Conservation (phyloP, 2,888 invertebrate genomes). For the Schrankia costaestrigalis region DNA sequence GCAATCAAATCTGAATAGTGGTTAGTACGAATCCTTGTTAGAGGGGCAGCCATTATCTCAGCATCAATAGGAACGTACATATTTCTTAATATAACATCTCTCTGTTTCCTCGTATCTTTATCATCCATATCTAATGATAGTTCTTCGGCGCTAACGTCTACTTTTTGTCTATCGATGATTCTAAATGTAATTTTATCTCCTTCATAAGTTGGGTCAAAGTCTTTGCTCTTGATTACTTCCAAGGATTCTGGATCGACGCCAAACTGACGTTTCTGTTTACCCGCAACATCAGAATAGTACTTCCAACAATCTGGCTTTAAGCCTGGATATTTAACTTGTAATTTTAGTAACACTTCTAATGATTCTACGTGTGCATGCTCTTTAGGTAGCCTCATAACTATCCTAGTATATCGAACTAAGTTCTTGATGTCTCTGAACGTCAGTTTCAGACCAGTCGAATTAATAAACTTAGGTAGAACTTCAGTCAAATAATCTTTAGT, state of each 20-base stretch:
- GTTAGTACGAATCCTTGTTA: slow-evolving; percentile 57
- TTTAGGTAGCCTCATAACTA: slow-evolving; percentile 61
- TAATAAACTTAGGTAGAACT: slow-evolving; percentile 60
- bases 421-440: slow-evolving; percentile 58
- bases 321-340: slow-evolving; percentile 51
- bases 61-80: slow-evolving; percentile 57
- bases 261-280: slow-evolving; percentile 70
- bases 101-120: slow-evolving; percentile 35
- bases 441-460: slow-evolving; percentile 62
- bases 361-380: slow-evolving; percentile 62
- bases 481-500: slow-evolving; percentile 67
- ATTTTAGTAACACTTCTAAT: slow-evolving; percentile 48
- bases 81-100: slow-evolving; percentile 43
- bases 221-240: slow-evolving; percentile 56
- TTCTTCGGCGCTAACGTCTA: slow-evolving; percentile 55
- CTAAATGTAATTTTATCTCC: slow-evolving; percentile 54
- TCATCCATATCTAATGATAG: slow-evolving; percentile 30
- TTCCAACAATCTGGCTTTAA: slow-evolving; percentile 71
- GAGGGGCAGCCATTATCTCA: slow-evolving; percentile 49
- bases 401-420: slow-evolving; percentile 63
- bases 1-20: slow-evolving; percentile 65
- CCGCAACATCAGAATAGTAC: slow-evolving; percentile 67
- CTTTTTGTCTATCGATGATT: slow-evolving; percentile 66
- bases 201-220: slow-evolving; percentile 58
- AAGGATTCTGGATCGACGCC: slow-evolving; percentile 69